Base-by-base conservation (phyloP, 2,888 invertebrate species). In the Pyrrhia umbra region DNA sequence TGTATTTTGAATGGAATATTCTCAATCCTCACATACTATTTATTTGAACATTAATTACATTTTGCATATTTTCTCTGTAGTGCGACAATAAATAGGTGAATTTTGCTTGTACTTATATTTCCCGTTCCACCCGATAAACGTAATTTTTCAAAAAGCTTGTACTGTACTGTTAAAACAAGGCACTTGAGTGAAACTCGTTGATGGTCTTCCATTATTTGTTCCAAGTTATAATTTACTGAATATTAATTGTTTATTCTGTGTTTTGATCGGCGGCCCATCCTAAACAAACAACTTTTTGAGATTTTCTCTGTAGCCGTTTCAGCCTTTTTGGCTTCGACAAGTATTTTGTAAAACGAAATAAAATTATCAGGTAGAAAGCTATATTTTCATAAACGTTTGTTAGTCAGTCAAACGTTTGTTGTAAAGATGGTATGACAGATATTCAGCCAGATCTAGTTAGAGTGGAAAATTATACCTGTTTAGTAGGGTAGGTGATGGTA, bases 211-310 rank as follows among this genome's bases (percentile, higher is more conserved):
- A 57, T 73, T 76, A 79, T 78, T 78, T 79, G 79, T 59, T 34
- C 39, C 67, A 69, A 75, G 68, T 77, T 79, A 77, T 75, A 73
- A 80, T 75, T 79, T 67, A 47, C 71, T 77, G 75, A 80, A 80
- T 82, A 72, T 79, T 77, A 79, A 80, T 73, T 66, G 74, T 64
- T 70, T 60, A 74, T 65, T 78, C 70, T 66, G 68, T 75, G 62
- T 67, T 74, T 60, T 70, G 64, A 49, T 59, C 55, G 54, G 50
- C 55, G 54, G 50, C 37, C 42, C 61, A 63, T 78, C 82, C 80
- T 81, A 79, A 76, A 66, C 75, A 77, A 81, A 77, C 75, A 71
- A 68, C 61, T 78, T 77, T 69, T 49, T 60, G 27, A 47, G 40
- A 55, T 37, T 39, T 45, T 65, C 59, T 57, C 42, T 30, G 56